phyloP scores from a whole-genome alignment of 2,113 vertebrate genomes.

The Pipra filicauda region DNA sequence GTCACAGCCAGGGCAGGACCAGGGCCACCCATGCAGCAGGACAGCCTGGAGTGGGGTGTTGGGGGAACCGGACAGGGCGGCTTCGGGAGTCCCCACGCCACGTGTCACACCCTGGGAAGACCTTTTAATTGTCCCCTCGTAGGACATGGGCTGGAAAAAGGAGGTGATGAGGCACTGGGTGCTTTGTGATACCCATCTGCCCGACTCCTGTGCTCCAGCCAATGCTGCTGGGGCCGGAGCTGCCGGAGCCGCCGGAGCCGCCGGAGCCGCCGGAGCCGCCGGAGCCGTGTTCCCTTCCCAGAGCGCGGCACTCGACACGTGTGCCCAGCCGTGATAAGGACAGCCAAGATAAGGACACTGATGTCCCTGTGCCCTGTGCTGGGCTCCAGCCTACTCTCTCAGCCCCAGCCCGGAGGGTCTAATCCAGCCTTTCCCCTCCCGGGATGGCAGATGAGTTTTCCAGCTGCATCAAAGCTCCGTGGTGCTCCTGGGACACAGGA shows the following conservation, averaged over 20 bases:
- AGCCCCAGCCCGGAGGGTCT: not conserved
- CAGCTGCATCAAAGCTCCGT: not conserved
- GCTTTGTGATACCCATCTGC: not conserved
- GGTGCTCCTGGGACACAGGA: not conserved
- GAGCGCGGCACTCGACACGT: not conserved
- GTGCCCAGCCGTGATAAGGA: not conserved
- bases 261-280: accelerated
- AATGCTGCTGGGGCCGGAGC: accelerated
- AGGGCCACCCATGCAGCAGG: not conserved
- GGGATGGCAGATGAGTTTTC: not conserved
- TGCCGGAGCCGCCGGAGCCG: not conserved
- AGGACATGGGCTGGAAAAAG: not conserved
- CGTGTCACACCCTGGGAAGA: not conserved
- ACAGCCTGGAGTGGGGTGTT: not conserved
- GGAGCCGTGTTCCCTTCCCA: not conserved
- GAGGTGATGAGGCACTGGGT: not conserved
- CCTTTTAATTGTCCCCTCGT: not conserved
- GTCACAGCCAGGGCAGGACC: not conserved
- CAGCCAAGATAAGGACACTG: not conserved
- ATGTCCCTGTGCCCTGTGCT: not conserved
- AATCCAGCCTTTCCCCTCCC: not conserved
- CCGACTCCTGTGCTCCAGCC: not conserved
- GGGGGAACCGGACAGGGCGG: accelerated
- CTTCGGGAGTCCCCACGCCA: not conserved
- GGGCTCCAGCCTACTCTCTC: accelerated